Percentiles rank a stretch among this genome's conserved stretches.
Evolutionary conservation across 2,888 invertebrate species (phyloP).

Genomic region (Corbicula japonica): DNA sequence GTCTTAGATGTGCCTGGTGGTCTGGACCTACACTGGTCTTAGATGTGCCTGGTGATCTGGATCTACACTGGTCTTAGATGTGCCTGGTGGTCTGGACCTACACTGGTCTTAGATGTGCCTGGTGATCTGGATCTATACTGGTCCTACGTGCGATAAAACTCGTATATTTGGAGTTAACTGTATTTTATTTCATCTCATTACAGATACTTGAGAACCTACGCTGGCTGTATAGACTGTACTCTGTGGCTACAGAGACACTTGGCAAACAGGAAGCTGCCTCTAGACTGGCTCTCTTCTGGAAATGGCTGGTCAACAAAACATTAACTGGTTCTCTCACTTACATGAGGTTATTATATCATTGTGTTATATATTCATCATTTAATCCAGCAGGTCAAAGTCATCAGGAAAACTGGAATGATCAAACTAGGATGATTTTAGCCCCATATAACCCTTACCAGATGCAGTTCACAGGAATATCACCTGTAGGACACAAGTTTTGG

Average conservation of each 20-base stretch:
- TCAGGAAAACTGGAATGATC: too few species aligned
- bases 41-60: neutral
- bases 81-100: neutral
- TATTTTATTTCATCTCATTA: too few species aligned
- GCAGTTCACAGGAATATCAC: too few species aligned
- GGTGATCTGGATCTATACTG: neutral
- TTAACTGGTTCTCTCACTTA: slow-evolving; percentile 16
- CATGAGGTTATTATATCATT: too few species aligned
- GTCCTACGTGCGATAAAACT: neutral
- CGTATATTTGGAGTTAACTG: too few species aligned
- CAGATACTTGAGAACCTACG: slow-evolving; percentile 60
- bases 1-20: neutral
- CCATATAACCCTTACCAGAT: too few species aligned
- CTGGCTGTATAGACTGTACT: slow-evolving; percentile 70
- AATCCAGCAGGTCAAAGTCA: too few species aligned
- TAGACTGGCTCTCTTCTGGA: slow-evolving; percentile 77
- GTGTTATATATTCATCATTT: too few species aligned
- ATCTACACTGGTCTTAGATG: neutral
- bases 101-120: neutral
- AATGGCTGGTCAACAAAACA: slow-evolving; percentile 76
- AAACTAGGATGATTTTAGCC: too few species aligned
- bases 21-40: too few species aligned
- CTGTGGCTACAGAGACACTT: slow-evolving; percentile 29
- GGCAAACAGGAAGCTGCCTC: slow-evolving; percentile 14
- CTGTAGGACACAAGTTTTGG: too few species aligned